phyloP scores from a whole-genome alignment of 1,140 invertebrate genomes.

The Heliconius nattereri region DNA sequence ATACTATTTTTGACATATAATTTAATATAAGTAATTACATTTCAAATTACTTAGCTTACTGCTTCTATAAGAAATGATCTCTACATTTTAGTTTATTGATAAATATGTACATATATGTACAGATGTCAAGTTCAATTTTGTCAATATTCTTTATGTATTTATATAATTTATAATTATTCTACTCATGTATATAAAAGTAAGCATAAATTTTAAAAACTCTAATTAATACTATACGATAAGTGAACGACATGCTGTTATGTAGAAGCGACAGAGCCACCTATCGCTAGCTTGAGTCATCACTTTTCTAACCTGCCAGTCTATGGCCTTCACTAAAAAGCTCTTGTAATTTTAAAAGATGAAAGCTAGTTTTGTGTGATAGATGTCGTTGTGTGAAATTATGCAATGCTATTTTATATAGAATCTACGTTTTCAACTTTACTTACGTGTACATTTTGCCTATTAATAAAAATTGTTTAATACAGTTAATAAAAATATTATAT shows the following conservation, averaged over 20 bases:
- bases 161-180: background rate
- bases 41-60: background rate
- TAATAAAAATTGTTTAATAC: too few species aligned
- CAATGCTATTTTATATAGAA: background rate
- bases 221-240: background rate
- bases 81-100: too few species aligned
- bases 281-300: slow-evolving; percentile 19
- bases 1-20: background rate
- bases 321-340: background rate
- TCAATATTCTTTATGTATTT: too few species aligned
- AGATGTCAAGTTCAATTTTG: too few species aligned
- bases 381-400: slow-evolving; percentile 13
- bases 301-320: background rate
- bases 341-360: background rate
- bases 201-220: background rate
- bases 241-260: background rate
- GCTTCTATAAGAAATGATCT: too few species aligned
- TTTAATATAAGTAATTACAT: background rate
- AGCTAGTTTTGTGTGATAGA: slow-evolving; percentile 14
- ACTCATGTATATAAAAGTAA: background rate
- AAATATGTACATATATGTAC: too few species aligned
- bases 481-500: too few species aligned
- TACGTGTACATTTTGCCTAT: too few species aligned
- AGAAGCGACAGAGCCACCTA: slow-evolving; percentile 28
- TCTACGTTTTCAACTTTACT: too few species aligned